Percentiles rank a stretch among this genome's conserved stretches.
These are phyloP conservation scores for Phortica magna DNA, from an alignment of 2,888 invertebrate species.

Conservation along the genomic window DNA sequence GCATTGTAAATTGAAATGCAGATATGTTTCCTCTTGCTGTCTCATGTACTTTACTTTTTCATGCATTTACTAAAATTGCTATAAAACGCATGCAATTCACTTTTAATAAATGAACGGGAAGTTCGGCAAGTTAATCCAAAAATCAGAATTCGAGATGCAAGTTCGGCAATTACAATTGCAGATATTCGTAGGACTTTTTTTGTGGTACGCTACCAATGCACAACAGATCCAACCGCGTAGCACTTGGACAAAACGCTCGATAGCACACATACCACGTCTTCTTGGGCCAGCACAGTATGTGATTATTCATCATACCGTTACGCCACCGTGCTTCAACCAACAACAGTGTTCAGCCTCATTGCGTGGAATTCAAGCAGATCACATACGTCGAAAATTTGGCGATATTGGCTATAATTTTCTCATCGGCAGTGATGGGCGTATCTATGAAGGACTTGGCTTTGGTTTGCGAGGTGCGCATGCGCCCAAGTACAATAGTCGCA, in stretches of 20 bases:
- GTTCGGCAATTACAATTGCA: neutral
- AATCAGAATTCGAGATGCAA: neutral
- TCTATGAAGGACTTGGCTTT: conserved; percentile 85
- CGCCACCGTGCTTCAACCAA: conserved; percentile 80
- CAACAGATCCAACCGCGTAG: conserved; percentile 40
- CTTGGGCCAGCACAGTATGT: conserved; percentile 81
- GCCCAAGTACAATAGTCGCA: conserved; percentile 81
- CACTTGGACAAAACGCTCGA: conserved; percentile 43
- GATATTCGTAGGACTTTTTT: neutral
- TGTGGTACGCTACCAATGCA: conserved; percentile 1
- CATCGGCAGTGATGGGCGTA: conserved; percentile 84
- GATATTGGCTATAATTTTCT: conserved; percentile 85
- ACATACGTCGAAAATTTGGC: conserved; percentile 81
- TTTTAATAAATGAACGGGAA: neutral
- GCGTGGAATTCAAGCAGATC: conserved; percentile 82
- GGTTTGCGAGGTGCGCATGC: conserved; percentile 83
- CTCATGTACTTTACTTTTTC: neutral
- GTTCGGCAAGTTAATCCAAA: neutral
- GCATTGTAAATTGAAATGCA: conserved; percentile 49
- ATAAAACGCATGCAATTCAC: neutral
- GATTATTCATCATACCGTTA: conserved; percentile 84
- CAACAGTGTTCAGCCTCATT: conserved; percentile 80
- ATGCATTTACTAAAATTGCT: neutral
- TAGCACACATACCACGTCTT: conserved; percentile 60
- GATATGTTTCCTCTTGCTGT: neutral